Conservation (phyloP, 2,113 vertebrate species). For the Ammospiza caudacuta region DNA sequence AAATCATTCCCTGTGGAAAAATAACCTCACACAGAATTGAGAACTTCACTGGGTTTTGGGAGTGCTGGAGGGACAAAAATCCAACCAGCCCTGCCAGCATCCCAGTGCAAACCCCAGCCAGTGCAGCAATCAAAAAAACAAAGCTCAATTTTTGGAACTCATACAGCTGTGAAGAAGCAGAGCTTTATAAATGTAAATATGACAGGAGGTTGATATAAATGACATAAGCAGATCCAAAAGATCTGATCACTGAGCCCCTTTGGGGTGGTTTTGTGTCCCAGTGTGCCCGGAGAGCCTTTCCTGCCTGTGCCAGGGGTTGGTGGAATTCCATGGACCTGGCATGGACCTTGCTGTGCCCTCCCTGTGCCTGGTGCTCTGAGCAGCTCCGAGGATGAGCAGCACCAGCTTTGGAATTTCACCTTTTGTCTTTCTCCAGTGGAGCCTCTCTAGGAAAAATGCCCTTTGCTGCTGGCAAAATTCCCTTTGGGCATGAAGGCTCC, state of each 20-base stretch:
- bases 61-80: not conserved
- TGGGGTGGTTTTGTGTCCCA: not conserved
- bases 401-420: not conserved
- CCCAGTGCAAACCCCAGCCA: not conserved
- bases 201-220: no score
- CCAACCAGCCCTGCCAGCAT: not conserved
- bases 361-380: no score
- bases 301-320: not conserved
- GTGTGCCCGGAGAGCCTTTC: no score
- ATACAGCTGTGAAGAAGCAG: no score
- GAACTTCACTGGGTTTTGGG: not conserved
- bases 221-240: no score
- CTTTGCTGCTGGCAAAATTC: not conserved
- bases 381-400: not conserved
- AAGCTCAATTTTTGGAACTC: no score
- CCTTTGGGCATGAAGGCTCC: not conserved
- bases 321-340: not conserved
- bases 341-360: not conserved
- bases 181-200: no score
- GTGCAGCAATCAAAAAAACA: not conserved
- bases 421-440: not conserved
- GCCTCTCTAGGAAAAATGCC: not conserved
- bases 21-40: fast-evolving
- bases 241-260: not conserved
- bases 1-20: not conserved